Conservation (phyloP, 2,113 vertebrate genomes). For the Perognathus longimembris region DNA sequence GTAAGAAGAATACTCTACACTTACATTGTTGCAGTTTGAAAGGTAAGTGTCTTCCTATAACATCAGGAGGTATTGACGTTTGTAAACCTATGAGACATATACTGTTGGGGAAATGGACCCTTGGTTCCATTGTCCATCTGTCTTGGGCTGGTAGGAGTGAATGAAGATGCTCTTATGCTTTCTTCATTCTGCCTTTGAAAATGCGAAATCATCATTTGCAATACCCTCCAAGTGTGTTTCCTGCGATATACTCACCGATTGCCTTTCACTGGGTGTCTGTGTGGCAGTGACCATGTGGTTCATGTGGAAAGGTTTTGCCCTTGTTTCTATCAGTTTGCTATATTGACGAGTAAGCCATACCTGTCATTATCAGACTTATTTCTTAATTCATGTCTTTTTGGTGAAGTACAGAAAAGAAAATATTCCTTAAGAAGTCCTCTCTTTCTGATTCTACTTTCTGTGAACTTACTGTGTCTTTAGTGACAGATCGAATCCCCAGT, state of each 20-base stretch:
- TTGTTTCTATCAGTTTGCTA: neutral
- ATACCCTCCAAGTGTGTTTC: neutral
- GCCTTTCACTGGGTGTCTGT: neutral
- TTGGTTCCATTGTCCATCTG: neutral
- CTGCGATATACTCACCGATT: neutral
- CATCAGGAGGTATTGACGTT: neutral
- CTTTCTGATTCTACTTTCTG: neutral
- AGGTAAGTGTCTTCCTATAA: constrained; percentile 66
- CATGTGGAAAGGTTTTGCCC: neutral
- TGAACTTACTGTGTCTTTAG: neutral
- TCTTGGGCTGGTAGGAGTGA: neutral
- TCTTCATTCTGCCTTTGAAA: constrained; percentile 1
- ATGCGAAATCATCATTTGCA: neutral
- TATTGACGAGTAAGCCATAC: neutral
- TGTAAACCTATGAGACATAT: no score
- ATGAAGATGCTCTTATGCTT: neutral
- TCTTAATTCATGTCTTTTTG: neutral
- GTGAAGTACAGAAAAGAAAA: neutral
- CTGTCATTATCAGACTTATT: neutral
- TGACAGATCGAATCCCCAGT: neutral
- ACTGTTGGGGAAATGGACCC: neutral
- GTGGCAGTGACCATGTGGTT: neutral
- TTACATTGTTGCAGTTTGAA: constrained; percentile 78
- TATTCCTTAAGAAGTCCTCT: neutral
- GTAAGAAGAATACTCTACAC: constrained; percentile 65